Percentiles rank a stretch among this genome's conserved stretches.
These are phyloP conservation scores for Hydroisotoma schaefferi DNA, from an alignment of 2,888 invertebrate species.

Conservation along the genomic window DNA sequence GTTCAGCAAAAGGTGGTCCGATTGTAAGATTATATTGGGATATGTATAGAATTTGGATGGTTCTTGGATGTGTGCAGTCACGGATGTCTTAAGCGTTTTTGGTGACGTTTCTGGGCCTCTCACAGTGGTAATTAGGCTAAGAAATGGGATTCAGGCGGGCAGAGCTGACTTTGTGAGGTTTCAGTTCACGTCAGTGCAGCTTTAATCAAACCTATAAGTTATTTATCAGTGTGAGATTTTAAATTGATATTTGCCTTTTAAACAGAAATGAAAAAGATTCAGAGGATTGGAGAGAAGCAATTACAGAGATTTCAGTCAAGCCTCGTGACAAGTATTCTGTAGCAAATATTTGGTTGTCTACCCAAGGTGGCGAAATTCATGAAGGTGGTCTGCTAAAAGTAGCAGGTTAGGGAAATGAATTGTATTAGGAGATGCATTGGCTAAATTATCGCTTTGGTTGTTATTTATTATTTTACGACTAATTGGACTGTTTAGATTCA, in stretches of 20 bases:
- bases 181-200: conserved; percentile 32
- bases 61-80: conserved; percentile 39
- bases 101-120: conserved; percentile 33
- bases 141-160: conserved; percentile 44
- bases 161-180: conserved; percentile 42
- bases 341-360: conserved; percentile 43
- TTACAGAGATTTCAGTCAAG: conserved; percentile 34
- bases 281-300: conserved; percentile 40
- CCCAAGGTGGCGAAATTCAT: conserved; percentile 42
- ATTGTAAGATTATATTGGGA: neutral
- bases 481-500: conserved; percentile 40
- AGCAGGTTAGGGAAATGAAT: too few relatives aligned
- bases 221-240: conserved; percentile 6
- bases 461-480: neutral
- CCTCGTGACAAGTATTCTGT: conserved; percentile 33
- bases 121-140: conserved; percentile 38
- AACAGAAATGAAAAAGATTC: conserved; percentile 39
- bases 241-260: conserved; percentile 1
- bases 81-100: conserved; percentile 41
- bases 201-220: neutral
- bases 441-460: neutral
- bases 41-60: conserved; percentile 23
- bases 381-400: conserved; percentile 41
- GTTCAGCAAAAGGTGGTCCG: neutral
- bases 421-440: neutral